Evolutionary conservation across 1,140 invertebrate species (phyloP), one percentile per base, ranked within the genome.

Genomic region (Magallana ariakensis): DNA sequence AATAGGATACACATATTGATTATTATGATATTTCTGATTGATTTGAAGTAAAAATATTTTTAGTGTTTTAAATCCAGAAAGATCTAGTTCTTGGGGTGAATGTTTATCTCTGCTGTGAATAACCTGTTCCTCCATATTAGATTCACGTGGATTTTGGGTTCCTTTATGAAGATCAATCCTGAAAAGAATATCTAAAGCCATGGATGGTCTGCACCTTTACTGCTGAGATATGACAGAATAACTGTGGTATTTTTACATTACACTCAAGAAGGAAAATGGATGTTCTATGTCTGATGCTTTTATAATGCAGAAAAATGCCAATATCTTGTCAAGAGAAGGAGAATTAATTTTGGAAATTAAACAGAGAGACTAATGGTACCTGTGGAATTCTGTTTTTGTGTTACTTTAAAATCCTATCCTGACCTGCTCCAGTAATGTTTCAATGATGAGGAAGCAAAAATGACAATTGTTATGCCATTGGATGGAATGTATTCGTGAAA

Each of bases 181-280:
- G 16, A 19, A 62, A 62, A 46, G 33, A 26, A 75, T 26, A 26
- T 75, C 33, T 26, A 75, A 70, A 26, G 33, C 66, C 62, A 22
- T 26, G 22, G 22, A 26, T 26, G 66, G 22, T 26, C 66, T 10
- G 10, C 1, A 75, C 22, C 19, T 4, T 75, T 3, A 26, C 22
- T 75, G 66, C 66, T 10, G 66, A 75, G 66, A 75, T 75, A 75
- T 75, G 22, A 75, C 22, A 75, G 66, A 75, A 75, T 26, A 19
- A 22, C 4, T 75, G 22, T 26, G 66, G 66, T 26, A 75, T 75
- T 75, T 75, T 75, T 26, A 19, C 66, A 75, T 75, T 75, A 75
- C 9, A 26, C 13, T 5, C 22, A 26, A 75, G 66, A 5, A 19
- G 11, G 33, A 26, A 66, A 75, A 75, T 75, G 66, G 33, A 75